phyloP scores from a whole-genome alignment of 2,888 invertebrate genomes.

The Volucella bombylans region DNA sequence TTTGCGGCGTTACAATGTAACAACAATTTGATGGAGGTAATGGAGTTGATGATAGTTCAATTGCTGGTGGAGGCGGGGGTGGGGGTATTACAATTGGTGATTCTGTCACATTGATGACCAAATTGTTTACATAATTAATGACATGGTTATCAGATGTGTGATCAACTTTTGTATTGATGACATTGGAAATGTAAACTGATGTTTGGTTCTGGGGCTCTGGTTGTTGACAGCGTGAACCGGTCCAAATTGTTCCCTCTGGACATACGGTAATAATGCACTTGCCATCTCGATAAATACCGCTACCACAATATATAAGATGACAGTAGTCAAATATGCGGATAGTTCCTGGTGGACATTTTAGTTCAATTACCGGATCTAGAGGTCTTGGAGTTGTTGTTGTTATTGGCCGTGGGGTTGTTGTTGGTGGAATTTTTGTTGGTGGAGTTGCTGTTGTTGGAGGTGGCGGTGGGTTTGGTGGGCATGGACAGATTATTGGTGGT shows the following conservation, averaged over 20 bases:
- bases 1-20: slow-evolving; percentile 77
- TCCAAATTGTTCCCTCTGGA: slow-evolving; percentile 77
- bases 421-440: slow-evolving; percentile 9
- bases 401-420: slow-evolving; percentile 3
- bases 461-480: neutral
- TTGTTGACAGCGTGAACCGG: slow-evolving; percentile 74
- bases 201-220: slow-evolving; percentile 70
- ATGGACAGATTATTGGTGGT: slow-evolving; percentile 2
- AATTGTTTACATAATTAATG: slow-evolving; percentile 76
- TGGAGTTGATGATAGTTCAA: slow-evolving; percentile 1
- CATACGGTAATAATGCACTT: slow-evolving; percentile 76
- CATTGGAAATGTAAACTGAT: slow-evolving; percentile 54
- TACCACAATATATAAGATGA: slow-evolving; percentile 77
- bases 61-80: slow-evolving; percentile 33
- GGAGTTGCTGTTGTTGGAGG: neutral
- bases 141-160: slow-evolving; percentile 64
- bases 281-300: slow-evolving; percentile 70
- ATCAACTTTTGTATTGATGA: slow-evolving; percentile 65
- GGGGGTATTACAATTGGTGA: slow-evolving; percentile 47
- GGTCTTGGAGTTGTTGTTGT: slow-evolving; percentile 31
- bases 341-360: slow-evolving; percentile 76
- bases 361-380: slow-evolving; percentile 48
- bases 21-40: slow-evolving; percentile 75
- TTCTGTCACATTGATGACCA: slow-evolving; percentile 74
- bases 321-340: slow-evolving; percentile 75